Conservation (phyloP, 2,888 invertebrate genomes). For the Calameuta filiformis region DNA sequence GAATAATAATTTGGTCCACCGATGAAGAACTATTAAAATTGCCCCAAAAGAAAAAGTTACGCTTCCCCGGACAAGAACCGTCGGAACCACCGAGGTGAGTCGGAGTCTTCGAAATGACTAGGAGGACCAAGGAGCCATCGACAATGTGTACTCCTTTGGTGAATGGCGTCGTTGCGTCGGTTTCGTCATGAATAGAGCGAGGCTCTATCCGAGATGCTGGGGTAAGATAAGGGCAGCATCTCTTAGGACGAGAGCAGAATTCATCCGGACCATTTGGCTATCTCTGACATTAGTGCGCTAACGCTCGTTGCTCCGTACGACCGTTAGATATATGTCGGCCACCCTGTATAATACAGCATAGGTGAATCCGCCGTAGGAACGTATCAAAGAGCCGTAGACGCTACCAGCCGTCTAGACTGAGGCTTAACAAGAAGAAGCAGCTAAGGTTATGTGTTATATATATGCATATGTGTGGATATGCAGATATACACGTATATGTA, state of each 20-base stretch:
- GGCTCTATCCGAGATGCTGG: slow-evolving; percentile 1
- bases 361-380: too few relatives aligned
- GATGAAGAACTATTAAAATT: too few relatives aligned
- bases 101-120: too few relatives aligned
- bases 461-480: neutral
- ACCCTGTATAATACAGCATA: too few relatives aligned
- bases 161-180: neutral
- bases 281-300: slow-evolving; percentile 40
- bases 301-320: neutral
- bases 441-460: neutral
- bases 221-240: slow-evolving; percentile 38
- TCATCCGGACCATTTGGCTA: slow-evolving; percentile 52
- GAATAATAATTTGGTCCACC: too few relatives aligned
- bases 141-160: neutral
- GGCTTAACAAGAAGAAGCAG: slow-evolving; percentile 17
- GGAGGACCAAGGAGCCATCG: neutral
- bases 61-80: too few relatives aligned
- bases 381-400: too few relatives aligned
- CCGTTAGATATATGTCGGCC: too few relatives aligned
- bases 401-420: slow-evolving; percentile 9
- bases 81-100: too few relatives aligned
- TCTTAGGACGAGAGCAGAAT: slow-evolving; percentile 34
- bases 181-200: slow-evolving; percentile 4
- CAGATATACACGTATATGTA: neutral
- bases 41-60: too few relatives aligned